Conservation (phyloP, 37 sponge, comb jelly and placozoan species). For the Ianthella basta region DNA sequence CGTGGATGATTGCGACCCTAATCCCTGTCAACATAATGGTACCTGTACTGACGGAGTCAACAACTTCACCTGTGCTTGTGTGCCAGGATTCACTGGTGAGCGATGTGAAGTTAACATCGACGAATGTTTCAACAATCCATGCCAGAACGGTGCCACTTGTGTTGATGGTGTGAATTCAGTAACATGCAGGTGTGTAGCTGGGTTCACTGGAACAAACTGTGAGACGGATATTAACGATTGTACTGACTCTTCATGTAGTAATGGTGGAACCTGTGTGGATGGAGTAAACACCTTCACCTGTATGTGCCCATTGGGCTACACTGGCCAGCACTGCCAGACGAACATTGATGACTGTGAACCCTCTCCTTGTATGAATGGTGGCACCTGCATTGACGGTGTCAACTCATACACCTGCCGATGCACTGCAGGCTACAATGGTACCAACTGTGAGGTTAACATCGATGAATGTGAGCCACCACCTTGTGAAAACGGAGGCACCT, state of each 20-base stretch:
- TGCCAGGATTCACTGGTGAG: slow-evolving; percentile 1
- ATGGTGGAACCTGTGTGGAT: slow-evolving; percentile 51
- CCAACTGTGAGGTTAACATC: slow-evolving; percentile 39
- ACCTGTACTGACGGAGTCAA: slow-evolving; percentile 32
- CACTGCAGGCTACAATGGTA: slow-evolving; percentile 45
- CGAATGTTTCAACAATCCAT: slow-evolving; percentile 36
- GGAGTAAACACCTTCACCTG: slow-evolving; percentile 41
- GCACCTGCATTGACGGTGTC: slow-evolving; percentile 44
- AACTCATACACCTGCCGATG: slow-evolving; percentile 34
- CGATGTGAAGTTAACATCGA: slow-evolving; percentile 27
- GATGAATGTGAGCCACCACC: slow-evolving; percentile 53
- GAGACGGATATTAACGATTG: slow-evolving; percentile 44
- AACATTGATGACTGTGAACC: slow-evolving; percentile 46
- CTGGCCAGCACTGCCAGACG: slow-evolving; percentile 34
- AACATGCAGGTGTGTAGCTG: slow-evolving; percentile 36
- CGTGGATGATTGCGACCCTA: slow-evolving; percentile 26
- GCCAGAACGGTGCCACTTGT: slow-evolving; percentile 43
- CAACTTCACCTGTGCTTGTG: slow-evolving; percentile 37
- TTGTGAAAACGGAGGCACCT: slow-evolving; percentile 65
- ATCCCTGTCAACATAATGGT: slow-evolving; percentile 38
- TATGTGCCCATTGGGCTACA: slow-evolving; percentile 42
- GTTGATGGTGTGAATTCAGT: slow-evolving; percentile 32
- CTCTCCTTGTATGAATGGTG: slow-evolving; percentile 47
- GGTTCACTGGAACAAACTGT: slow-evolving; percentile 44
- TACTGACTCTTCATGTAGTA: slow-evolving; percentile 39